Percentiles rank a stretch among this genome's conserved stretches.
phyloP scores from a whole-genome alignment of 92 coral and sea anemone genomes.

The Pocillopora meandrina region DNA sequence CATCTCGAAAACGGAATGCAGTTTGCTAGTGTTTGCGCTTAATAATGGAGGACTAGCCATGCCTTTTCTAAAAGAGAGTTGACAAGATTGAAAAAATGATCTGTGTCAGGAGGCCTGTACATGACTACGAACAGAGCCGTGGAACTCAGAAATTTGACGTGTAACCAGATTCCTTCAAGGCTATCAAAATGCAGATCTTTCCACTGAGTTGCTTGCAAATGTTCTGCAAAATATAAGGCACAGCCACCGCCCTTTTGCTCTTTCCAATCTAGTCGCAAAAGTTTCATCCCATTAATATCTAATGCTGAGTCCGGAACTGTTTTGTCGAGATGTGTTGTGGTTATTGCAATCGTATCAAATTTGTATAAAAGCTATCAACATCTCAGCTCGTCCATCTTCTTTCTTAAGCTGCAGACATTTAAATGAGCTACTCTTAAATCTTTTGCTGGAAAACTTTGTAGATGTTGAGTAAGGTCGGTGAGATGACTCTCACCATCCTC shows the following conservation, averaged over 20 bases:
- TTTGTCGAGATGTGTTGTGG: slow-evolving; percentile 21
- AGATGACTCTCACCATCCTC: background rate
- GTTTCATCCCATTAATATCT: slow-evolving; percentile 13
- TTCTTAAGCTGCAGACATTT: slow-evolving; percentile 41
- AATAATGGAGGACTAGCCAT: slow-evolving; percentile 38
- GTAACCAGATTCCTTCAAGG: slow-evolving; percentile 45
- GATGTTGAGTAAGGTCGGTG: background rate
- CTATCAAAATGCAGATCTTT: slow-evolving; percentile 20
- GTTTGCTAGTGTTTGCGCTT: slow-evolving; percentile 23
- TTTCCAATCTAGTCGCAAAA: slow-evolving; percentile 18
- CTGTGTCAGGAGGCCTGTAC: slow-evolving; percentile 35
- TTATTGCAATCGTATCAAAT: slow-evolving; percentile 29
- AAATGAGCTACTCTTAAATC: slow-evolving; percentile 32
- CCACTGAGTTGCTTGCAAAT: slow-evolving; percentile 36
- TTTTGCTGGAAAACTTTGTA: background rate
- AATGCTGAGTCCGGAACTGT: background rate
- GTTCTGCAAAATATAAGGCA: slow-evolving; percentile 45
- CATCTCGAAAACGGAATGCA: slow-evolving; percentile 23
- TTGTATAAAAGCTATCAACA: slow-evolving; percentile 5
- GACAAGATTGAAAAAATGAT: slow-evolving; percentile 14
- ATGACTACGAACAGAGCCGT: slow-evolving; percentile 36
- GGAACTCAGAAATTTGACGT: slow-evolving; percentile 30
- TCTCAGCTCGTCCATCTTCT: slow-evolving; percentile 44
- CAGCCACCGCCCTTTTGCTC: slow-evolving; percentile 29
- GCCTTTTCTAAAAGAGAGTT: slow-evolving; percentile 35